Conservation (phyloP, 2,113 vertebrate species). For the Centrocercus urophasianus region DNA sequence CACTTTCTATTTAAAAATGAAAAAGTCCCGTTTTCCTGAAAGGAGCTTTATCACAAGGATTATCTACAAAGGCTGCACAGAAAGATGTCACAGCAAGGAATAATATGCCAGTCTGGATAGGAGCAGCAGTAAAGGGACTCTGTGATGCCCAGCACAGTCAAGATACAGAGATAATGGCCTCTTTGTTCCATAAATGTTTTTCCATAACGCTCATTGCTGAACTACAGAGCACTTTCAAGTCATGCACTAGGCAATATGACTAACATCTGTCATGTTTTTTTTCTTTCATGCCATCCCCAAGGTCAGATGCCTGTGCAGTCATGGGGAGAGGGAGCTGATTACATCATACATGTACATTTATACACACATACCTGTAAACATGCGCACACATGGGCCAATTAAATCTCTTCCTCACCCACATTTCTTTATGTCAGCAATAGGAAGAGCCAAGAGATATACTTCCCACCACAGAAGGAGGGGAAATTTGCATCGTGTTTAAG, state of each 20-base stretch:
- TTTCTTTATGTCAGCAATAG: background rate
- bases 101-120: background rate
- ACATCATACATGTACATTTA: background rate
- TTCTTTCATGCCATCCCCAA: constrained; percentile 1
- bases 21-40: constrained; percentile 38
- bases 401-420: background rate
- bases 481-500: background rate
- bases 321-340: background rate
- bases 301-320: background rate
- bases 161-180: constrained; percentile 13
- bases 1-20: constrained; percentile 5
- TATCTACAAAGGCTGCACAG: constrained; percentile 45
- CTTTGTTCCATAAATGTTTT: constrained; percentile 34
- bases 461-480: background rate
- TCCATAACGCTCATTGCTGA: background rate
- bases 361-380: background rate
- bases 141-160: background rate
- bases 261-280: constrained; percentile 25
- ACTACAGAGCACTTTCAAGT: constrained; percentile 42
- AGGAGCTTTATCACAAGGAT: constrained; percentile 47
- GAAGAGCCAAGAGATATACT: background rate
- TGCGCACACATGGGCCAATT: fast-evolving
- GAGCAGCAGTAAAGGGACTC: constrained; percentile 18
- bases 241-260: constrained; percentile 36
- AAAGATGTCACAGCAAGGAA: constrained; percentile 25